Evolutionary conservation across 2,113 vertebrate genomes (phyloP).

Genomic region (Eudyptes chrysolophus): DNA sequence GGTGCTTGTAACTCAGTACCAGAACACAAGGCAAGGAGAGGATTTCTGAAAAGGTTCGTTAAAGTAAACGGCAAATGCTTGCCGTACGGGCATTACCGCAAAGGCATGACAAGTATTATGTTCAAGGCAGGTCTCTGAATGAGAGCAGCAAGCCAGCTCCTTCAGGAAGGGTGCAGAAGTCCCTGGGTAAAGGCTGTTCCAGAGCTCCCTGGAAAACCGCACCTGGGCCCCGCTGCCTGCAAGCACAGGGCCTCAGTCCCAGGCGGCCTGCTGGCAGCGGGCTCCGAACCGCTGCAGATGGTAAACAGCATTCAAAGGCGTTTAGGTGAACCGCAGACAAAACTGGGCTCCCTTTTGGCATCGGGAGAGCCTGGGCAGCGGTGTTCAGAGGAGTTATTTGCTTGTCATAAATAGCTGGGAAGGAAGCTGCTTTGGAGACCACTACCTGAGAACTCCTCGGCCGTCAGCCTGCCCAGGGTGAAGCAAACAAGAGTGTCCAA

Average conservation of each 20-base stretch:
- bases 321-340: not conserved
- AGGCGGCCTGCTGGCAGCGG: rapidly evolving
- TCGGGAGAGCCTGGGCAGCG: rapidly evolving
- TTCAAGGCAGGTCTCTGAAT: not conserved
- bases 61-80: not conserved
- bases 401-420: not conserved
- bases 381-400: not conserved
- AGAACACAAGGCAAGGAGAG: not conserved
- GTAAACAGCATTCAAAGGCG: not conserved
- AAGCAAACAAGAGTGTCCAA: not conserved
- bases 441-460: not conserved
- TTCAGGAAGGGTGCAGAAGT: not conserved
- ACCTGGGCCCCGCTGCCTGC: no score
- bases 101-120: not conserved
- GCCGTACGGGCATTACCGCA: rapidly evolving
- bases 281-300: not conserved
- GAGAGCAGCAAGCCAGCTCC: not conserved
- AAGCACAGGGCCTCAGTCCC: not conserved
- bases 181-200: not conserved
- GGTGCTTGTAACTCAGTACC: not conserved
- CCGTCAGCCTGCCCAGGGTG: not conserved
- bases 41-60: not conserved
- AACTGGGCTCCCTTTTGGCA: not conserved
- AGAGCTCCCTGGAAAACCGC: not conserved
- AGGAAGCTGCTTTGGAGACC: not conserved